These are phyloP conservation scores for Anoplolepis gracilipes DNA, from an alignment of 1,140 invertebrate genomes.

Conservation along the genomic window DNA sequence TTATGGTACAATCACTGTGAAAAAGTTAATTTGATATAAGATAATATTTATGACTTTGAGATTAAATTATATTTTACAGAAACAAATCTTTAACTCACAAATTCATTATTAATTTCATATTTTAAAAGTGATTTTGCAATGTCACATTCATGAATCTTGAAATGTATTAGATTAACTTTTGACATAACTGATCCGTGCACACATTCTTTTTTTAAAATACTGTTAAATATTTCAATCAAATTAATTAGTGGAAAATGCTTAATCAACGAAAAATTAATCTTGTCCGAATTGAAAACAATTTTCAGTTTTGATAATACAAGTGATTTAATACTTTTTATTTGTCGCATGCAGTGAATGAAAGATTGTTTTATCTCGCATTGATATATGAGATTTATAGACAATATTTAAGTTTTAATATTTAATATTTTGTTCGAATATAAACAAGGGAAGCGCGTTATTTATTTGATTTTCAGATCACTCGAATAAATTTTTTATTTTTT, in stretches of 20 bases:
- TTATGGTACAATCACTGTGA: no score
- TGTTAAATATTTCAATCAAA: not conserved
- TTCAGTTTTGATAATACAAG: not conserved
- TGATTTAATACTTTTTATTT: not conserved
- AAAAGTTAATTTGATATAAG: no score
- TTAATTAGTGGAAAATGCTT: not conserved
- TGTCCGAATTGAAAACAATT: not conserved
- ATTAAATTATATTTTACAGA: no score
- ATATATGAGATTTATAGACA: not conserved
- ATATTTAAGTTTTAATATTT: conserved; percentile 16
- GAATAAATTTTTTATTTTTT: not conserved
- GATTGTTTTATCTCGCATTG: not conserved
- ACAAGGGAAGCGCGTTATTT: not conserved
- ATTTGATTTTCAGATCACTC: not conserved
- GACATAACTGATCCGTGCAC: no score
- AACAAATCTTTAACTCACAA: no score
- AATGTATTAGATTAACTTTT: no score
- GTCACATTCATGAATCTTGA: no score
- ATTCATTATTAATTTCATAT: no score
- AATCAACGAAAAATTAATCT: not conserved
- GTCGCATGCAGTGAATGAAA: not conserved
- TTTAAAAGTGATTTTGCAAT: no score
- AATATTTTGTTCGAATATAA: not conserved
- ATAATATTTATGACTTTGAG: no score
- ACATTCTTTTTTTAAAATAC: no score